Evolutionary conservation across 2,113 vertebrate genomes (phyloP).

Genomic region (Brachionichthys hirsutus): DNA sequence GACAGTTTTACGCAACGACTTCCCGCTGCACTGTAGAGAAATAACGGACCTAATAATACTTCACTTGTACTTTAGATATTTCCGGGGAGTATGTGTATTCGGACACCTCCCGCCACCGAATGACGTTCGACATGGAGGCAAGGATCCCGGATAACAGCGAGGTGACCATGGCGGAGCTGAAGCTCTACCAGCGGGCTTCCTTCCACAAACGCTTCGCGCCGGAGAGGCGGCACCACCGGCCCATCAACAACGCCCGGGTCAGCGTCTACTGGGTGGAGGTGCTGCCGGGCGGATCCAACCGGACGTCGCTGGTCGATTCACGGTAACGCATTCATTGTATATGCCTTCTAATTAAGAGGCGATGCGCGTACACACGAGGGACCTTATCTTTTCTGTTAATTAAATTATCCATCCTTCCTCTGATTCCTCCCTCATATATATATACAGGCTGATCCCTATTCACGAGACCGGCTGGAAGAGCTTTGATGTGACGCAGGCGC

Average conservation of each 20-base stretch:
- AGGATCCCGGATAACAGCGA: slow-evolving; percentile 88
- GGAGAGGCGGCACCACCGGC: slow-evolving; percentile 72
- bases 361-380: neutral
- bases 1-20: slow-evolving; percentile 34
- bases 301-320: slow-evolving; percentile 89
- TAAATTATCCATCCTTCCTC: neutral
- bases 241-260: slow-evolving; percentile 83
- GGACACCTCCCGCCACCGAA: slow-evolving; percentile 78
- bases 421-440: slow-evolving; percentile 19
- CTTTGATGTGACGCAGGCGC: slow-evolving; percentile 94
- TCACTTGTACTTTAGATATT: slow-evolving; percentile 73
- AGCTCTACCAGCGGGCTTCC: slow-evolving; percentile 86
- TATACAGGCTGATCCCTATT: slow-evolving; percentile 89
- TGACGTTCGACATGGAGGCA: slow-evolving; percentile 89
- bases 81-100: slow-evolving; percentile 82
- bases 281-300: slow-evolving; percentile 83
- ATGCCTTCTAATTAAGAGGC: neutral
- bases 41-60: neutral
- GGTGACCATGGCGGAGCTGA: slow-evolving; percentile 92
- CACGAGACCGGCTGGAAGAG: slow-evolving; percentile 90
- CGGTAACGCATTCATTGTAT: slow-evolving; percentile 71
- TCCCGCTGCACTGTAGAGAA: too few relatives aligned
- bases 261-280: slow-evolving; percentile 89
- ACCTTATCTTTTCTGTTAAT: slow-evolving; percentile 26
- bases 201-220: slow-evolving; percentile 70